Evolutionary conservation across 1,140 invertebrate species (phyloP).

Genomic region (Physella acuta): DNA sequence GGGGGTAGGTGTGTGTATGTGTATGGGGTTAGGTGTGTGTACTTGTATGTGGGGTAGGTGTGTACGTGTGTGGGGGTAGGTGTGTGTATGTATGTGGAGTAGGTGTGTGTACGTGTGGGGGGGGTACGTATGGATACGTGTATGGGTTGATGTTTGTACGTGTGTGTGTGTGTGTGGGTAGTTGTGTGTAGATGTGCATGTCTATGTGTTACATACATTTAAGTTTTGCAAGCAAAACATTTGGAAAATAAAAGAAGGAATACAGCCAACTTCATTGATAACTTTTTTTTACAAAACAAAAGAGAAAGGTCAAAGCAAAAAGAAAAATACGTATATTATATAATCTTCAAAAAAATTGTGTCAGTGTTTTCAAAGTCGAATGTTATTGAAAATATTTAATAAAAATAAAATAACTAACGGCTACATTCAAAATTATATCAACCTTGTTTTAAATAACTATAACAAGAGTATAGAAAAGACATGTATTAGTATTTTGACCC

Average conservation of each 20-base stretch:
- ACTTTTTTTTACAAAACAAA: conserved; percentile 2
- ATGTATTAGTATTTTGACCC: too few relatives aligned
- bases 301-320: too few relatives aligned
- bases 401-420: neutral
- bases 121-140: neutral
- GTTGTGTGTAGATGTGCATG: neutral
- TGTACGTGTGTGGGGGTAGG: neutral
- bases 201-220: neutral
- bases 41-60: neutral
- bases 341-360: too few relatives aligned
- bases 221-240: neutral
- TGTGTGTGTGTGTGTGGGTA: neutral
- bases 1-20: too few relatives aligned
- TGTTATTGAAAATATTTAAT: too few relatives aligned
- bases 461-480: neutral
- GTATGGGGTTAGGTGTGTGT: conserved; percentile 16
- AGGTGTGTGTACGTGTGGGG: neutral
- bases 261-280: neutral
- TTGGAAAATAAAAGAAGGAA: neutral
- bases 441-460: neutral
- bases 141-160: neutral
- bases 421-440: neutral
- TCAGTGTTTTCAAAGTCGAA: too few relatives aligned
- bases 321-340: too few relatives aligned
- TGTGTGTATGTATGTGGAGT: neutral